Percentiles rank a stretch among this genome's conserved stretches.
Evolutionary conservation across 2,888 invertebrate species (phyloP).

Genomic region (Sussaba pulchella): DNA sequence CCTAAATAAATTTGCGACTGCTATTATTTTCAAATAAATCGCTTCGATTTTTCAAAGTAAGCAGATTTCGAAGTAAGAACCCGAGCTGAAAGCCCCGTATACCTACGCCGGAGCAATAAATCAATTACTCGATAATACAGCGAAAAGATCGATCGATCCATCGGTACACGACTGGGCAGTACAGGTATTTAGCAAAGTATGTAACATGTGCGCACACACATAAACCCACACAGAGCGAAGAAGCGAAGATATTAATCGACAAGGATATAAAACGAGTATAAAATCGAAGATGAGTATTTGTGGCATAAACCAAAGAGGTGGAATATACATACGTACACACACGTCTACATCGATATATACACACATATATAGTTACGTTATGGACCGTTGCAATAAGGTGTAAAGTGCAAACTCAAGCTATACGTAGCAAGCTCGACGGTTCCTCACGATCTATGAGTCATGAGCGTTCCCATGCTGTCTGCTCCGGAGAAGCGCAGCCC

Average conservation of each 20-base stretch:
- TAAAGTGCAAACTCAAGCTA: slow-evolving; percentile 41
- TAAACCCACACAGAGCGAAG: slow-evolving; percentile 20
- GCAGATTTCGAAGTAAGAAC: too few relatives aligned
- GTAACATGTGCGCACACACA: slow-evolving; percentile 16
- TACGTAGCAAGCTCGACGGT: slow-evolving; percentile 19
- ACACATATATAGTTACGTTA: slow-evolving; percentile 11
- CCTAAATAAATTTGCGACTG: too few relatives aligned
- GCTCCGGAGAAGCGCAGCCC: slow-evolving; percentile 55
- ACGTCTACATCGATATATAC: too few relatives aligned
- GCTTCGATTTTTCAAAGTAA: too few relatives aligned
- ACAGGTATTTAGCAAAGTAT: slow-evolving; percentile 44
- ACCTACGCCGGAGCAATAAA: slow-evolving; percentile 54
- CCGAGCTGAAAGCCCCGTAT: not conserved
- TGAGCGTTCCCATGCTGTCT: slow-evolving; percentile 77
- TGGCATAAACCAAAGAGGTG: slow-evolving; percentile 17
- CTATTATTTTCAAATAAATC: too few relatives aligned
- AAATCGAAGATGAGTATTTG: slow-evolving; percentile 47
- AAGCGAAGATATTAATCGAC: slow-evolving; percentile 48
- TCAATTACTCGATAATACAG: slow-evolving; percentile 62
- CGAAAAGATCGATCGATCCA: slow-evolving; percentile 61
- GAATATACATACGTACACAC: slow-evolving; percentile 13
- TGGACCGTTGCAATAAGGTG: slow-evolving; percentile 35
- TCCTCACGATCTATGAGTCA: slow-evolving; percentile 71
- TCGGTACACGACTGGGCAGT: slow-evolving; percentile 17
- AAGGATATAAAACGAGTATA: slow-evolving; percentile 45